Conservation (phyloP, 2,113 vertebrate species). For the Lepus timidus region DNA sequence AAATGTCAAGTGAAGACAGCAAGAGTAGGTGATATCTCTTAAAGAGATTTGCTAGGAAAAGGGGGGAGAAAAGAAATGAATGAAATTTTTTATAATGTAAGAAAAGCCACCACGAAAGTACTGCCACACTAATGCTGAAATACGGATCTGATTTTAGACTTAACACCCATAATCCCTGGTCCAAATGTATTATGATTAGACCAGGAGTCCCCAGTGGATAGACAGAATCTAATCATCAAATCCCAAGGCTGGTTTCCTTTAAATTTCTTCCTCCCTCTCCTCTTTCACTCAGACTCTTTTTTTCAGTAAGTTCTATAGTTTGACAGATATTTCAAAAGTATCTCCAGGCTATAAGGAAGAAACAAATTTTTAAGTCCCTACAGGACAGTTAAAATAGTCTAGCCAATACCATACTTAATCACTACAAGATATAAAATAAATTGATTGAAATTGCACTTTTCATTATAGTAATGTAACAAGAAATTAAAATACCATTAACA, state of each 20-base stretch:
- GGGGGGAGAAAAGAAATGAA: not conserved
- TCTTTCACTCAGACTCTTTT: not conserved
- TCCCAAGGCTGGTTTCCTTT: not conserved
- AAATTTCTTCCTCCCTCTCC: not conserved
- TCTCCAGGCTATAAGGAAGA: not conserved
- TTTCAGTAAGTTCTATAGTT: not conserved
- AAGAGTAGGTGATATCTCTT: not conserved
- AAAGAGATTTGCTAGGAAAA: not conserved
- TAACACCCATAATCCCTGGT: not conserved
- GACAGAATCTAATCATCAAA: not conserved
- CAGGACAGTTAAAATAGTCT: not conserved
- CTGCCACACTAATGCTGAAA: not conserved
- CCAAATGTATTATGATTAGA: slow-evolving; percentile 4
- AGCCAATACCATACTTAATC: not conserved
- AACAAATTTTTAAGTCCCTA: not conserved
- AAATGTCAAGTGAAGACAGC: not conserved
- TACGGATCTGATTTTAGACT: not conserved
- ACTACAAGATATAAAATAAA: not conserved
- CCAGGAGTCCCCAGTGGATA: not conserved
- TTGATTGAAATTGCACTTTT: not conserved
- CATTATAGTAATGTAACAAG: slow-evolving; percentile 13
- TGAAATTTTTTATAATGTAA: not conserved
- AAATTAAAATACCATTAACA: slow-evolving; percentile 46
- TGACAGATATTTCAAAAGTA: not conserved
- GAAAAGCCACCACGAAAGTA: not conserved